A percentile compares a stretch with the other conserved stretches of the same genome.
Evolutionary conservation across 2,888 invertebrate genomes (phyloP).

Genomic region (Clanis bilineata): DNA sequence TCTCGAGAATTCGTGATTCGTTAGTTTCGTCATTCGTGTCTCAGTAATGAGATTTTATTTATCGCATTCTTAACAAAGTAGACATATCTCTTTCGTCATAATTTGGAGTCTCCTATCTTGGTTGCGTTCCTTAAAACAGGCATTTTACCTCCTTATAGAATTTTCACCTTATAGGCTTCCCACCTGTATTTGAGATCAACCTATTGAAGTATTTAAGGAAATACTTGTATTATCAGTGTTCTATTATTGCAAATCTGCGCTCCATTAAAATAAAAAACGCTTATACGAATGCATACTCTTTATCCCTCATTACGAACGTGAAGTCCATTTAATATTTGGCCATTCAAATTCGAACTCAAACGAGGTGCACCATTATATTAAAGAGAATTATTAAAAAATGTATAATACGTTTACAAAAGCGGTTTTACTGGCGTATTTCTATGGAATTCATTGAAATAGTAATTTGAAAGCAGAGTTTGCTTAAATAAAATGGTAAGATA

Average conservation of each 20-base stretch:
- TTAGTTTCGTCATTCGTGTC: no score
- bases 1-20: no score
- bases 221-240: not conserved
- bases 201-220: not conserved
- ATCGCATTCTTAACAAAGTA: no score
- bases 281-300: not conserved
- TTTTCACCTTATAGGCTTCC: no score
- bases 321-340: slow-evolving; percentile 14
- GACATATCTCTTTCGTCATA: no score
- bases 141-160: no score
- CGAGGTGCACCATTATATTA: not conserved
- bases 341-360: slow-evolving; percentile 7
- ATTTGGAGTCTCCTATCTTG: no score
- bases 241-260: slow-evolving; percentile 1
- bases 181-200: no score
- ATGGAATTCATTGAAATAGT: not conserved
- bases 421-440: not conserved
- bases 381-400: slow-evolving; percentile 6
- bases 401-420: not conserved
- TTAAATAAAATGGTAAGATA: not conserved
- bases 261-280: not conserved
- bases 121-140: no score
- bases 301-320: slow-evolving; percentile 7
- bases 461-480: not conserved
- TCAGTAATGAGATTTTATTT: no score